Conservation (phyloP, 2,888 invertebrate species). For the Pinctada fucata region DNA sequence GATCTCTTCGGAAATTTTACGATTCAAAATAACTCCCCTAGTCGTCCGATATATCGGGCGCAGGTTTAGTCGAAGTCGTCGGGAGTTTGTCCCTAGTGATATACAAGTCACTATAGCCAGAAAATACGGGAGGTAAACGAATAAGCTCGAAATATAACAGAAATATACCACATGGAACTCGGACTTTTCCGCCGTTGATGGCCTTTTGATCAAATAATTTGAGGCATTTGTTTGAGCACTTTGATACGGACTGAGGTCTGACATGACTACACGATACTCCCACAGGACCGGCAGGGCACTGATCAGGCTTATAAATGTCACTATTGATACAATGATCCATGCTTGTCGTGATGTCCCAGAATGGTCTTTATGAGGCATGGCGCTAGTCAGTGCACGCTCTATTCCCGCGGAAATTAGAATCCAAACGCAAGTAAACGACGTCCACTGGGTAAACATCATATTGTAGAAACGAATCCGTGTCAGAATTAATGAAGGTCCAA, state of each 20-base stretch:
- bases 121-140: slow-evolving; percentile 69
- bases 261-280: slow-evolving; percentile 58
- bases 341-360: slow-evolving; percentile 69
- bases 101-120: slow-evolving; percentile 64
- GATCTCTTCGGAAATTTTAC: slow-evolving; percentile 68
- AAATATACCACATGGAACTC: slow-evolving; percentile 72
- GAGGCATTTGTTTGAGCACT: background rate
- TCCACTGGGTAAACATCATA: slow-evolving; percentile 70
- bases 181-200: slow-evolving; percentile 59
- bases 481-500: slow-evolving; percentile 59
- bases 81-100: slow-evolving; percentile 60
- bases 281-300: slow-evolving; percentile 73
- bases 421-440: slow-evolving; percentile 73
- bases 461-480: slow-evolving; percentile 67
- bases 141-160: slow-evolving; percentile 72
- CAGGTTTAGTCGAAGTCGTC: slow-evolving; percentile 55
- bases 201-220: slow-evolving; percentile 53
- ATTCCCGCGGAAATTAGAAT: slow-evolving; percentile 70
- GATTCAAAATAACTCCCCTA: slow-evolving; percentile 62
- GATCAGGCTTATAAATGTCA: slow-evolving; percentile 69
- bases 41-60: slow-evolving; percentile 62
- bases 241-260: background rate
- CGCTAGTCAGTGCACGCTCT: slow-evolving; percentile 68
- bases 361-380: slow-evolving; percentile 61
- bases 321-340: slow-evolving; percentile 66